Evolutionary conservation across 2,113 vertebrate genomes (phyloP).

Genomic region (Phodopus roborovskii): DNA sequence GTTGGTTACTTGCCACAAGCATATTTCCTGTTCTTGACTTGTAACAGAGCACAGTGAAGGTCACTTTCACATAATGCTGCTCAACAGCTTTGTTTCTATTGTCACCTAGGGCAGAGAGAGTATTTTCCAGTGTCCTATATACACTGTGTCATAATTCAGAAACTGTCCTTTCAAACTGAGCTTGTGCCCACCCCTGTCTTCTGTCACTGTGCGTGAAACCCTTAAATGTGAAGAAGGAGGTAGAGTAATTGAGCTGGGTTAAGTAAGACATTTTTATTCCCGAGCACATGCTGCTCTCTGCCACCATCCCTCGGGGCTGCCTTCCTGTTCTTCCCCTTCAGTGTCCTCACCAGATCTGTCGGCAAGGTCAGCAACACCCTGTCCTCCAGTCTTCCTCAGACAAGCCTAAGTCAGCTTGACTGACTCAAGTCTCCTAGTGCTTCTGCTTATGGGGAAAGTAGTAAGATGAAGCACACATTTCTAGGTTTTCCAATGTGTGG

Average conservation of each 20-base stretch:
- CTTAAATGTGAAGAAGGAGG: constrained; percentile 47
- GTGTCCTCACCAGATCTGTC: background rate
- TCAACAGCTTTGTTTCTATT: constrained; percentile 10
- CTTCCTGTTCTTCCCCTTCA: background rate
- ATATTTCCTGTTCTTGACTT: background rate
- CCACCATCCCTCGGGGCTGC: background rate
- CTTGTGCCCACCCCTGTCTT: background rate
- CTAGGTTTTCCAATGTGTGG: background rate
- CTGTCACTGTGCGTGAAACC: constrained; percentile 11
- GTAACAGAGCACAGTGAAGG: background rate
- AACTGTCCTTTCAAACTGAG: background rate
- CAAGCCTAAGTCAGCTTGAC: background rate
- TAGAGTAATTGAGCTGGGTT: constrained; percentile 63
- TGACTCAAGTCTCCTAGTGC: background rate
- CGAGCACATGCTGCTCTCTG: constrained; percentile 29
- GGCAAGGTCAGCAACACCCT: background rate
- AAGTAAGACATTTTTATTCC: constrained; percentile 71
- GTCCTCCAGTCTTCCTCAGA: background rate
- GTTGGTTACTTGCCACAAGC: background rate
- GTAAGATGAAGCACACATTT: background rate
- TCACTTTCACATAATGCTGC: constrained; percentile 38
- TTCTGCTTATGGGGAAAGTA: background rate
- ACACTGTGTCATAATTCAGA: constrained; percentile 25
- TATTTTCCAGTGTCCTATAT: background rate
- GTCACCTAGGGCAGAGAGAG: constrained; percentile 1